Percentiles rank a stretch among this genome's conserved stretches.
phyloP scores from a whole-genome alignment of 2,797 vertebrate species.

The Rhynchotus rufescens region DNA sequence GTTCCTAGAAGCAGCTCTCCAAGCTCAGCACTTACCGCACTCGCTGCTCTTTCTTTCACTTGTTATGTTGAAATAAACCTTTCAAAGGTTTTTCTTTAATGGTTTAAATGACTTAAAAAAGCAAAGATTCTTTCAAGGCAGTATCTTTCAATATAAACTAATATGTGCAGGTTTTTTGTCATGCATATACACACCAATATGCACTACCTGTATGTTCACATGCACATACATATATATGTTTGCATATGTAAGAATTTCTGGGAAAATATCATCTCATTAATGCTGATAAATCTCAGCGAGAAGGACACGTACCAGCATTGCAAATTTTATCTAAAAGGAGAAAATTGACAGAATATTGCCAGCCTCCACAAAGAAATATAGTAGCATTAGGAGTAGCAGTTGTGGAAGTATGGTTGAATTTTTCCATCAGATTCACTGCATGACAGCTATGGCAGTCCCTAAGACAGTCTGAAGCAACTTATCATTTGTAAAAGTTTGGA shows the following conservation, averaged over 20 bases:
- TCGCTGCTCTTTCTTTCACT: neutral
- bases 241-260: neutral
- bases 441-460: neutral
- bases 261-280: neutral
- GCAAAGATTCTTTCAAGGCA: neutral
- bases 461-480: neutral
- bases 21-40: neutral
- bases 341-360: neutral
- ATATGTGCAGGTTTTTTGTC: neutral
- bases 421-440: neutral
- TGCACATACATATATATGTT: fast-evolving
- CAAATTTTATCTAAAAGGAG: neutral
- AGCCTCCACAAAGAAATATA: neutral
- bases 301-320: neutral
- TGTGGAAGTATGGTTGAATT: neutral
- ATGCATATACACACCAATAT: neutral
- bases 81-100: neutral
- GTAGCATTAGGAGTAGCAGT: neutral
- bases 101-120: neutral
- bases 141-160: neutral
- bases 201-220: fast-evolving
- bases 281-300: neutral
- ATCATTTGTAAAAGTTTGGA: neutral
- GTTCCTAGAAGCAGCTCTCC: neutral
- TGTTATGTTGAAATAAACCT: neutral